Percentiles rank a stretch among this genome's conserved stretches.
Conservation (phyloP, 2,113 vertebrate species). For the Protobothrops flavoviridis region DNA sequence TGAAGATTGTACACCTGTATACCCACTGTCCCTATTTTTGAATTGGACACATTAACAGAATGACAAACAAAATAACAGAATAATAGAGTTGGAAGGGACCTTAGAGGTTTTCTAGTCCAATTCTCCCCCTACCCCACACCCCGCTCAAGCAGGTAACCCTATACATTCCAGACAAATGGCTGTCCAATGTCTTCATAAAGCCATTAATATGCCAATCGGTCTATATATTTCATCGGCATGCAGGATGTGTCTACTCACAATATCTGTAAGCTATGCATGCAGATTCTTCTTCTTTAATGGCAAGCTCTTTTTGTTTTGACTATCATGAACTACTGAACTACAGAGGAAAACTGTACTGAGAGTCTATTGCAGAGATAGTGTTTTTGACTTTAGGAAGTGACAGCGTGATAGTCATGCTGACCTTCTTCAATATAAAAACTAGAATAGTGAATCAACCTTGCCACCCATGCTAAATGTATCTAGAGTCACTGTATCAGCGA, state of each 20-base stretch:
- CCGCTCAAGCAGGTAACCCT: no score
- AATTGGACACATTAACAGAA: background rate
- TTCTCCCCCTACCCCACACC: no score
- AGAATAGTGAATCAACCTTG: background rate
- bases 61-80: no score
- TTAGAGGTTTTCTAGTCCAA: no score
- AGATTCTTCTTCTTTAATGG: background rate
- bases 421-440: background rate
- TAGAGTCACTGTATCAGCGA: background rate
- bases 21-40: background rate
- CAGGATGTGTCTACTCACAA: background rate
- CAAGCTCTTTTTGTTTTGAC: background rate
- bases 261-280: background rate
- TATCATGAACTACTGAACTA: background rate
- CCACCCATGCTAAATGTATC: background rate
- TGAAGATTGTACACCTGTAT: no score
- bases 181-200: no score
- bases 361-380: background rate
- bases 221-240: background rate
- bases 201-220: background rate
- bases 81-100: no score
- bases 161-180: no score
- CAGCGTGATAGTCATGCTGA: background rate
- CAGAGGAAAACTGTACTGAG: background rate
- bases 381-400: background rate